These are phyloP conservation scores for Epizoanthus stellaris DNA, from an alignment of 92 coral and sea anemone genomes.

Conservation along the genomic window DNA sequence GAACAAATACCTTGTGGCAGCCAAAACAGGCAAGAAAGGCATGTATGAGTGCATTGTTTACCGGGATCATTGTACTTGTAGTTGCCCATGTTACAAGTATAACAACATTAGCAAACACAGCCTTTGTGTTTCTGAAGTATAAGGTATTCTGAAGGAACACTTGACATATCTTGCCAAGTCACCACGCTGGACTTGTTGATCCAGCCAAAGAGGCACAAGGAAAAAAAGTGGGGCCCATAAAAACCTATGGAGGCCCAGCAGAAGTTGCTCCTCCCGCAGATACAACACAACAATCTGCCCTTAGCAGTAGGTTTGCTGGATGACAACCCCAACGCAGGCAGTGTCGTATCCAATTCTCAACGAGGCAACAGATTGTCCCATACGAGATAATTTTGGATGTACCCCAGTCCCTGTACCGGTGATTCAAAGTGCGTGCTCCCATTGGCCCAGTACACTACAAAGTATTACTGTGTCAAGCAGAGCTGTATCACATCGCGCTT, in stretches of 20 bases:
- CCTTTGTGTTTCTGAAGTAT: constrained; percentile 48
- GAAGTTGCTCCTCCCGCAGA: constrained; percentile 21
- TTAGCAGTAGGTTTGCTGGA: constrained; percentile 41
- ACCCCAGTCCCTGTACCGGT: too few relatives aligned
- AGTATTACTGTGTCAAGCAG: constrained; percentile 50
- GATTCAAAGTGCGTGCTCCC: constrained; percentile 27
- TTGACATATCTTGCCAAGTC: constrained; percentile 20
- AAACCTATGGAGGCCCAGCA: constrained; percentile 46
- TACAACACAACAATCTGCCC: constrained; percentile 59
- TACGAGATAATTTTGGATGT: not conserved
- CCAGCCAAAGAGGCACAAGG: not conserved
- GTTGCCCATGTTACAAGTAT: constrained; percentile 58
- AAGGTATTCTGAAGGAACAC: constrained; percentile 45
- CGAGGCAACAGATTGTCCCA: constrained; percentile 15
- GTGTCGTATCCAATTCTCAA: constrained; percentile 41
- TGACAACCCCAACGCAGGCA: constrained; percentile 58
- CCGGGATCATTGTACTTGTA: constrained; percentile 50
- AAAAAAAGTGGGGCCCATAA: constrained; percentile 50
- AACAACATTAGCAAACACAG: constrained; percentile 57
- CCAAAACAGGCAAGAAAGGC: constrained; percentile 44
- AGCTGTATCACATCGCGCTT: constrained; percentile 48
- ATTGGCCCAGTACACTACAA: constrained; percentile 41
- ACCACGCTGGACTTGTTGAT: constrained; percentile 19
- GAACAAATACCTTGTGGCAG: constrained; percentile 55
- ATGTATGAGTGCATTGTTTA: constrained; percentile 51